phyloP scores from a whole-genome alignment of 2,797 vertebrate species.

The Lepilemur ruficaudatus region DNA sequence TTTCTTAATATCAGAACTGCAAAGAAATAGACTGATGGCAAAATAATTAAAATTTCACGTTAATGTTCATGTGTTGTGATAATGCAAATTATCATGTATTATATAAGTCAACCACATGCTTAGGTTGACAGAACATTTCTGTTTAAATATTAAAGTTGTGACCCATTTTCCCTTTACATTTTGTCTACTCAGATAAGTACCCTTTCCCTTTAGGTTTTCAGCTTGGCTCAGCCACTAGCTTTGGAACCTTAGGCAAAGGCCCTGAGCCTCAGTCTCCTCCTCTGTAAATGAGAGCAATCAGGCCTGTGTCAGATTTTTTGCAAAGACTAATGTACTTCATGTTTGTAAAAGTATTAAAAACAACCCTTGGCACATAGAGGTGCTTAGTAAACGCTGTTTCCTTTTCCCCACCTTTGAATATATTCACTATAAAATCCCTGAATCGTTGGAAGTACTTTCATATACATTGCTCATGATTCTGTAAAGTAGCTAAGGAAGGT shows the following conservation, averaged over 20 bases:
- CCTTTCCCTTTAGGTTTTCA: background rate
- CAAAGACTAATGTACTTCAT: background rate
- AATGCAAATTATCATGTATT: background rate
- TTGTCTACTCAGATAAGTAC: background rate
- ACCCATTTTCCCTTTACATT: background rate
- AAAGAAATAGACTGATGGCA: background rate
- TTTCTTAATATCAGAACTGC: background rate
- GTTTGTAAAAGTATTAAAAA: background rate
- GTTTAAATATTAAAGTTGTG: conserved; percentile 12
- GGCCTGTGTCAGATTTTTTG: background rate
- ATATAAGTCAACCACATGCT: background rate
- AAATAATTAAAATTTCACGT: background rate
- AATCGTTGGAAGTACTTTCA: background rate
- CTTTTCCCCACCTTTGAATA: background rate
- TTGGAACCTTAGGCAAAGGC: background rate
- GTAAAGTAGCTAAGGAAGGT: background rate
- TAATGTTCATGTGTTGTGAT: background rate
- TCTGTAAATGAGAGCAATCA: background rate
- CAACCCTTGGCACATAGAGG: background rate
- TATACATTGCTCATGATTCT: background rate
- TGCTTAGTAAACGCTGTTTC: background rate
- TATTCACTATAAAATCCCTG: background rate
- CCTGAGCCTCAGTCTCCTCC: background rate
- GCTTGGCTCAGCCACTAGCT: background rate
- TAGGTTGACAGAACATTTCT: background rate